These are phyloP conservation scores for Stratiolaelaps scimitus DNA, from an alignment of 1,140 invertebrate species.

Conservation along the genomic window DNA sequence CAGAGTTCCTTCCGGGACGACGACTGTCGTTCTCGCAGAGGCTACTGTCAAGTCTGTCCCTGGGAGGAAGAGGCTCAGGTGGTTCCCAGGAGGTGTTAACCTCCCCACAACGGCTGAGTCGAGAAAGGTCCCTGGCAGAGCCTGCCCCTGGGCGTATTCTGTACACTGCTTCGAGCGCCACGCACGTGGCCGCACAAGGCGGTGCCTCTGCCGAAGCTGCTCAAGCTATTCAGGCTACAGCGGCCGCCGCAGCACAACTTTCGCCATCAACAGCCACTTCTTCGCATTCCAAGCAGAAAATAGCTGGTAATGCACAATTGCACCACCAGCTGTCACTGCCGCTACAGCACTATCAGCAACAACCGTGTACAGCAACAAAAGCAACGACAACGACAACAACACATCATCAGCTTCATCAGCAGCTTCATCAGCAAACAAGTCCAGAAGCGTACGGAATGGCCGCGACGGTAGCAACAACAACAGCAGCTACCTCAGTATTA, in stretches of 20 bases:
- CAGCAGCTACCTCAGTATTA: neutral
- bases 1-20: constrained; percentile 18
- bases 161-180: constrained; percentile 27
- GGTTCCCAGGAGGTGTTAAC: constrained; percentile 28
- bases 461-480: neutral
- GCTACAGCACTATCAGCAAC: too few species aligned
- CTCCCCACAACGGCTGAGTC: constrained; percentile 27
- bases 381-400: too few species aligned
- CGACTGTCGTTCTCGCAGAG: constrained; percentile 27
- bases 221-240: neutral
- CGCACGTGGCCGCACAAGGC: neutral
- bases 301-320: too few species aligned
- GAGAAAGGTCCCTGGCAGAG: constrained; percentile 28
- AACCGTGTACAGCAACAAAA: too few species aligned
- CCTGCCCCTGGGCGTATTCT: constrained; percentile 20
- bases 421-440: neutral
- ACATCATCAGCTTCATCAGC: too few species aligned
- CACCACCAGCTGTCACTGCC: too few species aligned
- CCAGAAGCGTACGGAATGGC: neutral
- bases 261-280: too few species aligned
- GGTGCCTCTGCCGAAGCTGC: constrained; percentile 17
- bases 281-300: too few species aligned
- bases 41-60: constrained; percentile 3
- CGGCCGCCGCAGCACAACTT: too few species aligned
- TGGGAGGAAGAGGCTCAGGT: constrained; percentile 18